Evolutionary conservation across 2,888 invertebrate species (phyloP).

Genomic region (Coecobrya sp.): DNA sequence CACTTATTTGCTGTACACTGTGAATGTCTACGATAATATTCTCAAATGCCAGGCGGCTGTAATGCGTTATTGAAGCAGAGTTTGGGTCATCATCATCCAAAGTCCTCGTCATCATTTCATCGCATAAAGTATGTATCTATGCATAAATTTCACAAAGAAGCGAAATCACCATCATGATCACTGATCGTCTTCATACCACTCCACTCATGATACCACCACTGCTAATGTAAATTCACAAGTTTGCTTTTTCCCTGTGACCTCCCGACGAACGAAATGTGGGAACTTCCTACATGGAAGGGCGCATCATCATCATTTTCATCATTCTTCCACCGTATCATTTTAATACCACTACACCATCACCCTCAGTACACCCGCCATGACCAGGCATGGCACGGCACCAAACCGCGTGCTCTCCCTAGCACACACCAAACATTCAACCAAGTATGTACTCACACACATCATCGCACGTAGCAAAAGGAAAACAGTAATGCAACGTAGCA

Average conservation of each 20-base stretch:
- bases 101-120: slow-evolving; percentile 74
- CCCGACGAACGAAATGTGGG: slow-evolving; percentile 51
- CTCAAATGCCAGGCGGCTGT: slow-evolving; percentile 57
- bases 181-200: background rate
- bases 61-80: background rate
- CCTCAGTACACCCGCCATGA: background rate
- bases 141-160: slow-evolving; percentile 24
- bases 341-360: slow-evolving; percentile 23
- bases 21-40: slow-evolving; percentile 3
- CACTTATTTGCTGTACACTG: no score
- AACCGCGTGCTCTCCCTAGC: slow-evolving; percentile 50
- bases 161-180: slow-evolving; percentile 35
- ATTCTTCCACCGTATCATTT: slow-evolving; percentile 52
- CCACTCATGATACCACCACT: background rate
- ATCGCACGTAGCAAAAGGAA: slow-evolving; percentile 52
- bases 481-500: slow-evolving; percentile 50
- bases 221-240: slow-evolving; percentile 66
- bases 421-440: slow-evolving; percentile 25
- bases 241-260: slow-evolving; percentile 69
- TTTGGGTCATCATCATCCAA: slow-evolving; percentile 72
- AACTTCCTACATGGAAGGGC: slow-evolving; percentile 65
- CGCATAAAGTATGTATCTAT: slow-evolving; percentile 50
- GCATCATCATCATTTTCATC: slow-evolving; percentile 51
- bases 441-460: background rate
- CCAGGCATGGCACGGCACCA: slow-evolving; percentile 45